Evolutionary conservation across 1,140 invertebrate species (phyloP).

Genomic region (Lutraria rhynchaena): DNA sequence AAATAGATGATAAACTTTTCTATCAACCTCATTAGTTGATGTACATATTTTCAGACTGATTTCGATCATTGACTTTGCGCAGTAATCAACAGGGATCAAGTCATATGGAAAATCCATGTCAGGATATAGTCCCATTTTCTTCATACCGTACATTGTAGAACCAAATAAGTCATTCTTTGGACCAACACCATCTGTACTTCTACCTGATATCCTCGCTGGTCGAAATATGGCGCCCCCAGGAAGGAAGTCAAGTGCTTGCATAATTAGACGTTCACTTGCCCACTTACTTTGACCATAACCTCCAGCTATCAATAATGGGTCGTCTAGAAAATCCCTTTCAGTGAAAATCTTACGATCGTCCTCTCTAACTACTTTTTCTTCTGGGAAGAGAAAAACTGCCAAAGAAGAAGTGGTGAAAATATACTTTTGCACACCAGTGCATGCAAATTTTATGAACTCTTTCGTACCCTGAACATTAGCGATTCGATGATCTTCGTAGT

Average conservation of each 20-base stretch:
- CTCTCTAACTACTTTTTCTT: neutral
- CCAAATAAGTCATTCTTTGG: constrained; percentile 70
- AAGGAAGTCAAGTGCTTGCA: constrained; percentile 67
- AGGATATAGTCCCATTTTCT: constrained; percentile 63
- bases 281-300: constrained; percentile 73
- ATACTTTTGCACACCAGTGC: constrained; percentile 66
- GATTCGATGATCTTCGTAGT: constrained; percentile 66
- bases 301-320: constrained; percentile 63
- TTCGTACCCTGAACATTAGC: constrained; percentile 69
- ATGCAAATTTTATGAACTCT: constrained; percentile 68
- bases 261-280: constrained; percentile 68
- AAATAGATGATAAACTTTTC: constrained; percentile 65
- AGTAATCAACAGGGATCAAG: constrained; percentile 69
- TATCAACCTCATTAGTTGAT: constrained; percentile 18
- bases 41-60: constrained; percentile 62
- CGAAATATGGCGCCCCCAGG: constrained; percentile 73
- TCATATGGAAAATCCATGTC: constrained; percentile 72
- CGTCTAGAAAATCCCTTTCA: constrained; percentile 64
- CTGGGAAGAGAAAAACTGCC: constrained; percentile 68
- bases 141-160: constrained; percentile 65
- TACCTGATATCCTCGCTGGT: constrained; percentile 67
- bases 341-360: constrained; percentile 34
- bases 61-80: constrained; percentile 68
- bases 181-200: constrained; percentile 61
- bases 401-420: constrained; percentile 69